Percentiles rank a stretch among this genome's conserved stretches.
Evolutionary conservation across 1,140 invertebrate genomes (phyloP).

Genomic region (Formica selysi): DNA sequence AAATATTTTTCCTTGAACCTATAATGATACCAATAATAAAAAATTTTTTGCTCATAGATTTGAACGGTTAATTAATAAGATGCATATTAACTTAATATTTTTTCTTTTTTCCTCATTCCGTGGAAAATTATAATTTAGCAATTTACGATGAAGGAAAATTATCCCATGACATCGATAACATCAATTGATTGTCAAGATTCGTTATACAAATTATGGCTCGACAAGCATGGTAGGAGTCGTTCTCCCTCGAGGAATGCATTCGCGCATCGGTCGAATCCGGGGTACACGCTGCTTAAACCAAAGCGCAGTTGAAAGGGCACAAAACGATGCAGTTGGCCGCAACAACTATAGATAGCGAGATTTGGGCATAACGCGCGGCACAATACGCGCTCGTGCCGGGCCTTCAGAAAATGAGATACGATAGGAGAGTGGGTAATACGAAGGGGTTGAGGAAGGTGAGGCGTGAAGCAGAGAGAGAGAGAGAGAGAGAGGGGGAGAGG

Average conservation of each 20-base stretch:
- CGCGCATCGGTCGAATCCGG: slow-evolving; percentile 15
- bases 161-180: background rate
- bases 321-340: slow-evolving; percentile 70
- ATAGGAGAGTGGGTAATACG: slow-evolving; percentile 44
- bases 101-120: background rate
- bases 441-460: slow-evolving; percentile 46
- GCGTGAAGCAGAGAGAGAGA: background rate
- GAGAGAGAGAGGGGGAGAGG: slow-evolving; percentile 11
- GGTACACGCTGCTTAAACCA: slow-evolving; percentile 42
- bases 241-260: slow-evolving; percentile 29
- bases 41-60: background rate
- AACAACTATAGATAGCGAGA: slow-evolving; percentile 71
- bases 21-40: background rate
- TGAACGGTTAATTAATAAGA: background rate
- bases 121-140: background rate
- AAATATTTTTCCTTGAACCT: background rate
- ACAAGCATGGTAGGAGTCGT: slow-evolving; percentile 23
- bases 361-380: slow-evolving; percentile 69
- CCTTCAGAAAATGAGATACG: slow-evolving; percentile 75
- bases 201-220: background rate
- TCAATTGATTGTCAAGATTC: slow-evolving; percentile 5
- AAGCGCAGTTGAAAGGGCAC: slow-evolving; percentile 51
- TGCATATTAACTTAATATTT: background rate
- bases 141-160: slow-evolving; percentile 8
- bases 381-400: slow-evolving; percentile 67